Evolutionary conservation across 2,797 vertebrate genomes (phyloP).

Genomic region (Sparus aurata): DNA sequence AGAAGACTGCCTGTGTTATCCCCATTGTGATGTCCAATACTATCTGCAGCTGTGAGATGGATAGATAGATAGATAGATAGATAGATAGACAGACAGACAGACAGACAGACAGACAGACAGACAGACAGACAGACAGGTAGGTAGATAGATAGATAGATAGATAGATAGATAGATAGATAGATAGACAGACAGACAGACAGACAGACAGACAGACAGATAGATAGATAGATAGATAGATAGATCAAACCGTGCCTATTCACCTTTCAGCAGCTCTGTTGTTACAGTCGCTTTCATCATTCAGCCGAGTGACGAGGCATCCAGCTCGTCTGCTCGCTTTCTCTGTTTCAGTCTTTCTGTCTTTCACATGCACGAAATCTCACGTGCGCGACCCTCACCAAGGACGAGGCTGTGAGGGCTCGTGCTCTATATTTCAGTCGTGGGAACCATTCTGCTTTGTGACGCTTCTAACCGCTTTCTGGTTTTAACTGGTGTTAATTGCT

Average conservation of each 20-base stretch:
- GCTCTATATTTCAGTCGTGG: no score
- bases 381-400: neutral
- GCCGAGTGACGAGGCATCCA: conserved; percentile 14
- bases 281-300: conserved; percentile 59
- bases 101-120: conserved; percentile 13
- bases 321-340: neutral
- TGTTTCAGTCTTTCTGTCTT: conserved; percentile 4
- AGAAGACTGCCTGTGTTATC: conserved; percentile 18
- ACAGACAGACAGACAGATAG: conserved; percentile 12
- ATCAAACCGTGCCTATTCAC: neutral
- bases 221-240: conserved; percentile 8
- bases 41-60: conserved; percentile 1
- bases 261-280: conserved; percentile 21
- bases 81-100: conserved; percentile 13
- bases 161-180: conserved; percentile 16
- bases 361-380: no score
- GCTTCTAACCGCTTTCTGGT: no score
- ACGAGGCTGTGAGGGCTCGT: no score
- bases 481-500: no score
- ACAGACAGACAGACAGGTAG: conserved; percentile 14
- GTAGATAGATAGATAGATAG: conserved; percentile 12
- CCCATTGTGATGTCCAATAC: conserved; percentile 27
- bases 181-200: conserved; percentile 12
- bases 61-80: conserved; percentile 21
- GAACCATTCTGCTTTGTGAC: no score